Conservation (phyloP, 2,888 invertebrate species). For the Tetanocera ferruginea region DNA sequence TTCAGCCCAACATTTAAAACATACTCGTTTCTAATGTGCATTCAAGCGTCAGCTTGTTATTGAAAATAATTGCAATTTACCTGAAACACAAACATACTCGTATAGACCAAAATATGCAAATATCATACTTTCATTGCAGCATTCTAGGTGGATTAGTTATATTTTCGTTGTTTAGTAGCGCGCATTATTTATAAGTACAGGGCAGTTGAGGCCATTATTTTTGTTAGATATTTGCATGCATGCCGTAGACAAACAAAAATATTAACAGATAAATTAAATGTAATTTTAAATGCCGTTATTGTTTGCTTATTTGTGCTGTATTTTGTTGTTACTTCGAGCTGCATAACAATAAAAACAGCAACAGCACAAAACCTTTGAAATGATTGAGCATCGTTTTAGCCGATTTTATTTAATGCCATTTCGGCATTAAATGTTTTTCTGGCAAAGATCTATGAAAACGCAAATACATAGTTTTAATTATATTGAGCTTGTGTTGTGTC, state of each 20-base stretch:
- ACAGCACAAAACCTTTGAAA: neutral
- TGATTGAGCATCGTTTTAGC: conserved; percentile 11
- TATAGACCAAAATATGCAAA: neutral
- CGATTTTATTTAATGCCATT: neutral
- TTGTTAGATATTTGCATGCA: neutral
- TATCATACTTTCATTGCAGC: conserved; percentile 6
- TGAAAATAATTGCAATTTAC: conserved; percentile 18
- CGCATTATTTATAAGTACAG: neutral
- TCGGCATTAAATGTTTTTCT: neutral
- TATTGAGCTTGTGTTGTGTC: neutral
- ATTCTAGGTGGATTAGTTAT: conserved; percentile 3
- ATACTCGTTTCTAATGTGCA: neutral
- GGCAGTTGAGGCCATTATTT: neutral
- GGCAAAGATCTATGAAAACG: neutral
- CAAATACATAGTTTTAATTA: conserved; percentile 8
- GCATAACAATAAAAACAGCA: neutral
- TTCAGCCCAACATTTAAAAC: too few species aligned
- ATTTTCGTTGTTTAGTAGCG: neutral
- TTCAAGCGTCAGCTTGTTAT: neutral
- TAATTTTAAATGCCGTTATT: neutral
- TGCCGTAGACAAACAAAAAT: neutral
- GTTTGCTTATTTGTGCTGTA: neutral
- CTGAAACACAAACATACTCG: neutral
- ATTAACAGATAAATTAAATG: neutral
- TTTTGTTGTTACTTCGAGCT: too few species aligned